Evolutionary conservation across 2,113 vertebrate species (phyloP).

Genomic region (Thalassarche chlororhynchos): DNA sequence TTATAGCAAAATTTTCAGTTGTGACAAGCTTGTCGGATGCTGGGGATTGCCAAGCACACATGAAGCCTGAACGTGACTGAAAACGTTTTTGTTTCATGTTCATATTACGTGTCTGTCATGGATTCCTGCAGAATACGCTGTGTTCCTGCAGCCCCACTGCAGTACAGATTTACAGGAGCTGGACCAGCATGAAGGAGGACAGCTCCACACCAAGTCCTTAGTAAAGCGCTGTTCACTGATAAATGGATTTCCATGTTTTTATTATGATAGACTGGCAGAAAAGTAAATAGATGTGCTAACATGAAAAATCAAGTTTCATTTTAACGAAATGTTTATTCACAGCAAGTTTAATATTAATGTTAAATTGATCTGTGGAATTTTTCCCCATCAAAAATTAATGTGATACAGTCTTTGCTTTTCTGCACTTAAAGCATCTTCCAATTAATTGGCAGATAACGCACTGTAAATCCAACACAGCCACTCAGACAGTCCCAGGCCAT

Average conservation of each 20-base stretch:
- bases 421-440: neutral
- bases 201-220: neutral
- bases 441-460: neutral
- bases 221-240: neutral
- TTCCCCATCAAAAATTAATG: slow-evolving; percentile 31
- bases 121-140: neutral
- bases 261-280: neutral
- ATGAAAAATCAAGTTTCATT: neutral
- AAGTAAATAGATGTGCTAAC: neutral
- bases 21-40: neutral
- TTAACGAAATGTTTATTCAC: slow-evolving; percentile 47
- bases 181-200: neutral
- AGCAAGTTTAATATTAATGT: slow-evolving; percentile 4
- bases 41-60: neutral
- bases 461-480: slow-evolving; percentile 11
- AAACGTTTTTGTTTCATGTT: rapidly evolving
- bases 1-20: neutral
- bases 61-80: neutral
- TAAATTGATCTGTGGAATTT: slow-evolving; percentile 38
- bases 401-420: neutral
- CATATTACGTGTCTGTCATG: rapidly evolving
- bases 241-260: neutral
- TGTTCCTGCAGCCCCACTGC: neutral
- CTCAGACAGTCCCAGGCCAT: neutral
- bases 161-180: neutral